Evolutionary conservation across 92 coral and sea anemone species (phyloP), one percentile per base, ranked within the genome.

Genomic region (Phenganax stokvisi): DNA sequence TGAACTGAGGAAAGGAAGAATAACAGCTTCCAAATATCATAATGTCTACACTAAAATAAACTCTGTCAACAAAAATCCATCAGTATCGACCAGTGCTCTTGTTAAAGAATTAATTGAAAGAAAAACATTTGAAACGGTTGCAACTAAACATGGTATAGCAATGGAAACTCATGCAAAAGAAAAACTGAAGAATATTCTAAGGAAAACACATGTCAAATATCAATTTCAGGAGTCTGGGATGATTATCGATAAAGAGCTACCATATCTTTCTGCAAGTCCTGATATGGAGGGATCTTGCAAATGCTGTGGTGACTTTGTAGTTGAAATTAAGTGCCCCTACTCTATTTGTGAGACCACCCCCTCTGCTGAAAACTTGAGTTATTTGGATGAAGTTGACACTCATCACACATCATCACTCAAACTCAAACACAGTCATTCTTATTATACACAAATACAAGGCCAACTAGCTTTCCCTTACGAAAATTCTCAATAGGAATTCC

Each of bases 41-140:
- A 76, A 81, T 7, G 82, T 85, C 51, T 75, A 63, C 52, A 85
- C 82, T 15, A 81, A 81, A 12, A 57, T 76, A 16, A 74, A 81
- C 51, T 17, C 58, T 25, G 44, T 80, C 44, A n/a, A 53, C 20
- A 29, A 68, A 51, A 54, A 51, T 16, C 58, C 53, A 56, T 80
- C 80, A 16, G 54, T 63, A 52, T 27, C 54, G 7, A 77, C 75
- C 65, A 58, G 54, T 68, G 57, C 87, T 11, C 25, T 71, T 11
- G 47, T 53, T 10, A 53, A 64, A 13, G 69, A 56, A 64, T 27
- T 63, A 66, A 66, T 84, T 15, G 57, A 52, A 27, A 44, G 31
- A 6, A 54, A 71, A 51, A 51, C 11, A 6, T 0, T 16, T 62
- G 44, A 62, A 12, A 9, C 57, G 29, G 62, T 53, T 29, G 77